Evolutionary conservation across 2,113 vertebrate genomes (phyloP).

Genomic region (Tragulus kanchil): DNA sequence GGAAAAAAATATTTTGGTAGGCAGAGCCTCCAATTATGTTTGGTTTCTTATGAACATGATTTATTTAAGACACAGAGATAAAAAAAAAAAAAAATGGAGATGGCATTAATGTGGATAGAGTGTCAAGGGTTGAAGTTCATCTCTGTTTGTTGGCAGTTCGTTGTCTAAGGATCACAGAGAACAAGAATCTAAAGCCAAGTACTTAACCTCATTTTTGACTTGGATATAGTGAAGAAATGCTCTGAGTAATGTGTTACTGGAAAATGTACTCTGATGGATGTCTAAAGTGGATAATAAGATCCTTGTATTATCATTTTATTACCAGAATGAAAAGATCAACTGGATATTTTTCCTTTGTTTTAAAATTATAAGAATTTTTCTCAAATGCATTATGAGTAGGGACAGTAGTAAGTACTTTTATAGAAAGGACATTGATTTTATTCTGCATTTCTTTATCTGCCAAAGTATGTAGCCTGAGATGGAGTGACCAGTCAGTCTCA

Average conservation of each 20-base stretch:
- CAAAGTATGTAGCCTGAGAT: not conserved
- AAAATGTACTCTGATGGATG: conserved; percentile 73
- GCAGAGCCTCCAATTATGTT: not conserved
- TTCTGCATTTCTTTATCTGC: not conserved
- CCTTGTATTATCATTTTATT: conserved; percentile 70
- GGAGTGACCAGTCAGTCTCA: not conserved
- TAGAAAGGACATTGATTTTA: not conserved
- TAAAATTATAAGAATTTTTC: not conserved
- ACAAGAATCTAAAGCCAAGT: conserved; percentile 10
- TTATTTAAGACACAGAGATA: conserved; percentile 7
- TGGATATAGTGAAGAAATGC: conserved; percentile 41
- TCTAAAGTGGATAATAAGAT: conserved; percentile 71
- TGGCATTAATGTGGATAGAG: not conserved
- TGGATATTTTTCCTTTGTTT: conserved; percentile 69
- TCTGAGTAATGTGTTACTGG: not conserved
- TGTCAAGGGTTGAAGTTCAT: conserved; percentile 37
- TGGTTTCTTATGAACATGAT: conserved; percentile 35
- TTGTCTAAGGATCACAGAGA: conserved; percentile 18
- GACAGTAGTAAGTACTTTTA: not conserved
- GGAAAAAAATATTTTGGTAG: conserved; percentile 17
- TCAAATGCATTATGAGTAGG: not conserved
- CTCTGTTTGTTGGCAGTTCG: conserved; percentile 44
- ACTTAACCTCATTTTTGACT: conserved; percentile 40
- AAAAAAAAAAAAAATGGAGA: not conserved
- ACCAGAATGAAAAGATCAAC: conserved; percentile 72